A percentile compares a stretch with the other conserved stretches of the same genome.
These are phyloP conservation scores for Drosophila lacertosa DNA, from an alignment of 1,140 invertebrate species.

Conservation along the genomic window DNA sequence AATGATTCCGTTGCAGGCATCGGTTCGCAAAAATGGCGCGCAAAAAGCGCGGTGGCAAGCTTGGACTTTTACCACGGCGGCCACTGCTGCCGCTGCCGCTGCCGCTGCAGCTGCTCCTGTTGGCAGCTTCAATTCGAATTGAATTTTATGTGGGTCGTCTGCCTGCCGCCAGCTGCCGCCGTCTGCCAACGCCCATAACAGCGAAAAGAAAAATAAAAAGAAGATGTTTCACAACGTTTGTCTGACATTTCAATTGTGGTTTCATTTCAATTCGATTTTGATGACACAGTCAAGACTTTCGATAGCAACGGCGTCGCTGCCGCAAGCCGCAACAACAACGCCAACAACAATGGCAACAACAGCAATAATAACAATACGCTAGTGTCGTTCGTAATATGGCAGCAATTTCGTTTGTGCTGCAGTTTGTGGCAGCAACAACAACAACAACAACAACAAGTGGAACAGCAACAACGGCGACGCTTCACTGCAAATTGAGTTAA, in stretches of 20 bases:
- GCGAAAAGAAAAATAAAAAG: constrained; percentile 1
- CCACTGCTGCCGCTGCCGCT: constrained; percentile 2
- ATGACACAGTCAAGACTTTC: constrained; percentile 71
- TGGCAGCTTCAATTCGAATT: constrained; percentile 49
- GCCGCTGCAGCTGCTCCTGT: neutral
- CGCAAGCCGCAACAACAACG: constrained; percentile 38
- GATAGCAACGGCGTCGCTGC: constrained; percentile 44
- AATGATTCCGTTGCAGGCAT: constrained; percentile 34
- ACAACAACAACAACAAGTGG: constrained; percentile 3
- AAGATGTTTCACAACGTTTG: constrained; percentile 60
- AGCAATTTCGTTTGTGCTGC: constrained; percentile 72
- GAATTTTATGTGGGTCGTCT: constrained; percentile 66
- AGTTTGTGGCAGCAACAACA: constrained; percentile 45
- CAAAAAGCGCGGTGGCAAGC: constrained; percentile 51
- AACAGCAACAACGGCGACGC: constrained; percentile 25
- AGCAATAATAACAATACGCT: constrained; percentile 72
- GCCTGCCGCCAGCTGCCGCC: neutral
- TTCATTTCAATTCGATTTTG: constrained; percentile 71
- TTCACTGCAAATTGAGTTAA: constrained; percentile 78
- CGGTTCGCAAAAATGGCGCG: constrained; percentile 46
- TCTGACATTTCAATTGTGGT: constrained; percentile 77
- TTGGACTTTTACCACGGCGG: neutral
- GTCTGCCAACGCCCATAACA: constrained; percentile 26
- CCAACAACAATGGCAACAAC: constrained; percentile 31
- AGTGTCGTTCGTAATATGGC: constrained; percentile 75